Evolutionary conservation across 2,797 vertebrate species (phyloP).

Genomic region (Bovichtus variegatus): DNA sequence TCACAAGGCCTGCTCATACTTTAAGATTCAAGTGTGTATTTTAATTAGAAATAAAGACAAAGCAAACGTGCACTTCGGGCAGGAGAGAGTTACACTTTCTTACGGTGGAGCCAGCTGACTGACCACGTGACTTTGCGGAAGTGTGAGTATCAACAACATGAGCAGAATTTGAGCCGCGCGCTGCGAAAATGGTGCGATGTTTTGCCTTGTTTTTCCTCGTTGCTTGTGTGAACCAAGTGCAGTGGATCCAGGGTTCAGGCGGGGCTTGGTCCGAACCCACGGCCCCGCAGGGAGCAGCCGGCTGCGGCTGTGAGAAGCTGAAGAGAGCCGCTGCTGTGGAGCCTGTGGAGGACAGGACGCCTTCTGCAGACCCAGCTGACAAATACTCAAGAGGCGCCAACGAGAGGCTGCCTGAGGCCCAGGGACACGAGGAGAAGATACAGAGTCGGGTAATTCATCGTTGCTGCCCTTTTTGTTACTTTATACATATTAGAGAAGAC

Average conservation of each 20-base stretch:
- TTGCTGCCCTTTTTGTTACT: not conserved
- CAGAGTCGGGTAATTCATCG: slow-evolving; percentile 61
- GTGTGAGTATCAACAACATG: slow-evolving; percentile 33
- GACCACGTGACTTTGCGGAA: slow-evolving; percentile 80
- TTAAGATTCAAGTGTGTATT: not conserved
- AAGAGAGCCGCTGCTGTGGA: slow-evolving; percentile 61
- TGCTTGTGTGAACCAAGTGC: not conserved
- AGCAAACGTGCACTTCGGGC: not conserved
- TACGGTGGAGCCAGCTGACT: slow-evolving; percentile 69
- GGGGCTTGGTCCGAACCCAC: slow-evolving; percentile 25
- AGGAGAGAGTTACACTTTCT: slow-evolving; percentile 53
- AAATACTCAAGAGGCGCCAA: slow-evolving; percentile 78
- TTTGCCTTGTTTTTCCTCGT: slow-evolving; percentile 33
- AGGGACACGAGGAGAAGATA: not conserved
- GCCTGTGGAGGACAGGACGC: not conserved
- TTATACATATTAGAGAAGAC: not conserved
- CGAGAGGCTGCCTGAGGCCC: slow-evolving; percentile 5
- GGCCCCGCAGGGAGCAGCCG: slow-evolving; percentile 24
- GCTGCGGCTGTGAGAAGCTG: slow-evolving; percentile 82
- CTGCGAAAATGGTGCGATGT: slow-evolving; percentile 25
- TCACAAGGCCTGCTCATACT: fast-evolving
- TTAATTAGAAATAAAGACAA: not conserved
- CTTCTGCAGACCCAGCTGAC: slow-evolving; percentile 31
- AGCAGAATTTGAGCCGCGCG: fast-evolving
- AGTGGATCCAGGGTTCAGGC: slow-evolving; percentile 36